Evolutionary conservation across 2,797 vertebrate species (phyloP).

Genomic region (Acridotheres tristis): DNA sequence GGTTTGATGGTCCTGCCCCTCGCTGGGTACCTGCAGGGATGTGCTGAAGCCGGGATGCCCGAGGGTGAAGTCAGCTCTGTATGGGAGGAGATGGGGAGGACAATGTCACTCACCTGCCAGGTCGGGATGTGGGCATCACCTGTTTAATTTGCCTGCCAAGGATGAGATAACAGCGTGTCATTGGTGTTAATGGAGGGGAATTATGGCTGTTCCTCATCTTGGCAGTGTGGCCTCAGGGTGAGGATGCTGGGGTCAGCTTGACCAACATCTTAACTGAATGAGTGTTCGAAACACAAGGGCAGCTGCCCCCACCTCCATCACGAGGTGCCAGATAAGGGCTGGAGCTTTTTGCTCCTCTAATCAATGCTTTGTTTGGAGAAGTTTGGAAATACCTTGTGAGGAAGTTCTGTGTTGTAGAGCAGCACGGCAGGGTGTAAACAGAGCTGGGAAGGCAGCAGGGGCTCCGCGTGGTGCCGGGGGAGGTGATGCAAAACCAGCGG

Average conservation of each 20-base stretch:
- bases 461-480: fast-evolving
- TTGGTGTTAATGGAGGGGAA: background rate
- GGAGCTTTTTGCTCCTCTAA: background rate
- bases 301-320: background rate
- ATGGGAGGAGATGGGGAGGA: background rate
- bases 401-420: background rate
- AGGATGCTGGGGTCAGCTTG: background rate
- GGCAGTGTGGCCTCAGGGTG: background rate
- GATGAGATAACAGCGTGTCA: background rate
- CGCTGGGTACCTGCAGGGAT: fast-evolving
- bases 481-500: slow-evolving; percentile 22
- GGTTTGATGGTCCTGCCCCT: background rate
- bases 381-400: background rate
- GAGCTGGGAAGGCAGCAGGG: fast-evolving
- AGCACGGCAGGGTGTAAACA: background rate
- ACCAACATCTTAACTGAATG: background rate
- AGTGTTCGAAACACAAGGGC: background rate
- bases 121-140: background rate
- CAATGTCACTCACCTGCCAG: fast-evolving
- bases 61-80: background rate
- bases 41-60: background rate
- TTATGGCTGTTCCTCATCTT: background rate
- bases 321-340: background rate
- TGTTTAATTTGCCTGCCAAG: background rate
- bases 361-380: background rate